These are phyloP conservation scores for Periparus ater DNA, from an alignment of 2,797 vertebrate genomes.

Conservation along the genomic window DNA sequence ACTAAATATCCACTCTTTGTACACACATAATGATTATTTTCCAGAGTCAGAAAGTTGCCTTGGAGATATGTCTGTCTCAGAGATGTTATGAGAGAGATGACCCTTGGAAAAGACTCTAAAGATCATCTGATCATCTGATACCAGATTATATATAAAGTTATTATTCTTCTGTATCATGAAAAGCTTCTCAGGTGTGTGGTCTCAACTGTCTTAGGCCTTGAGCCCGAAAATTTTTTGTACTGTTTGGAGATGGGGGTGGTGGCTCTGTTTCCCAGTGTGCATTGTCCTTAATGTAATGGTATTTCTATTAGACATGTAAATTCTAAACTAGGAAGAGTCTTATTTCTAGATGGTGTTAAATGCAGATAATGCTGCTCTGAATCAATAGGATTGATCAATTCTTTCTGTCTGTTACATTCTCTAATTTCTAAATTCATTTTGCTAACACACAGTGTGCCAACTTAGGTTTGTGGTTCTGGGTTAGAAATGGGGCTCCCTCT, in stretches of 20 bases:
- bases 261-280: neutral
- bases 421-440: constrained; percentile 23
- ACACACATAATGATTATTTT: neutral
- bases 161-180: neutral
- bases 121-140: neutral
- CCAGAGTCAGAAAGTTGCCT: neutral
- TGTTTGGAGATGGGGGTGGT: neutral
- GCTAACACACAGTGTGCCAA: neutral
- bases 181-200: neutral
- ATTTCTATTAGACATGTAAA: neutral
- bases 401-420: neutral
- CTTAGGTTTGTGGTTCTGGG: neutral
- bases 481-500: neutral
- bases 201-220: neutral
- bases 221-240: neutral
- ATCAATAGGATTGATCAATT: constrained; percentile 20
- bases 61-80: neutral
- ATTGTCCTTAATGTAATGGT: neutral
- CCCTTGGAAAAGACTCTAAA: neutral
- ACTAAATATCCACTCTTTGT: neutral
- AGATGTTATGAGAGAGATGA: neutral
- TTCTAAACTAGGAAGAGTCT: neutral
- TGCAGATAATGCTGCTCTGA: neutral
- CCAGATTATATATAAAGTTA: neutral
- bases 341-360: neutral